Conservation (phyloP, 2,113 vertebrate genomes). For the Donacobius atricapilla region DNA sequence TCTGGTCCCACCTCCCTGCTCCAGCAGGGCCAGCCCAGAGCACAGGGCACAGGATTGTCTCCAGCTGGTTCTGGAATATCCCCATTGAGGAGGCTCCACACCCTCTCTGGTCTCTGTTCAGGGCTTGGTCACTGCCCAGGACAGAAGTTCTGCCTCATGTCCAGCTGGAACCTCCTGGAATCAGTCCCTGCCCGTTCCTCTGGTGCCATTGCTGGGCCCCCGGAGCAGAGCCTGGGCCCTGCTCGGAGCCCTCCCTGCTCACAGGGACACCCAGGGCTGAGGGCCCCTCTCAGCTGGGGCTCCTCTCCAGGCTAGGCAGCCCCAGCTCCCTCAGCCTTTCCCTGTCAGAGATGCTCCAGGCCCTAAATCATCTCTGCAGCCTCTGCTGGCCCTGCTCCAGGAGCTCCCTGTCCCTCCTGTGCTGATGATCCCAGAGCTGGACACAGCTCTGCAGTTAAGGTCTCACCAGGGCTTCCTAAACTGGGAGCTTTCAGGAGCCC, state of each 20-base stretch:
- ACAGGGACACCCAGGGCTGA: background rate
- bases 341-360: background rate
- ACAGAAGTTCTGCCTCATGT: background rate
- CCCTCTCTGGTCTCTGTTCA: background rate
- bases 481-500: background rate
- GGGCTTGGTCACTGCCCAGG: background rate
- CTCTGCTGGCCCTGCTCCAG: fast-evolving
- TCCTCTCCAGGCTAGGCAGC: background rate
- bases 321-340: background rate
- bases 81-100: background rate
- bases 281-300: background rate
- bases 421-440: background rate
- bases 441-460: background rate
- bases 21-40: background rate
- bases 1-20: background rate
- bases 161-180: background rate
- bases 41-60: background rate
- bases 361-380: background rate
- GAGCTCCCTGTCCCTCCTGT: background rate
- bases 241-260: background rate
- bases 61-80: fast-evolving
- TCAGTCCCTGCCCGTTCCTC: background rate
- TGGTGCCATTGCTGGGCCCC: background rate
- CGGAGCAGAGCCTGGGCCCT: background rate
- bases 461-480: background rate